Percentiles rank a stretch among this genome's conserved stretches.
These are phyloP conservation scores for Hydroisotoma schaefferi DNA, from an alignment of 2,888 invertebrate genomes.

Conservation along the genomic window DNA sequence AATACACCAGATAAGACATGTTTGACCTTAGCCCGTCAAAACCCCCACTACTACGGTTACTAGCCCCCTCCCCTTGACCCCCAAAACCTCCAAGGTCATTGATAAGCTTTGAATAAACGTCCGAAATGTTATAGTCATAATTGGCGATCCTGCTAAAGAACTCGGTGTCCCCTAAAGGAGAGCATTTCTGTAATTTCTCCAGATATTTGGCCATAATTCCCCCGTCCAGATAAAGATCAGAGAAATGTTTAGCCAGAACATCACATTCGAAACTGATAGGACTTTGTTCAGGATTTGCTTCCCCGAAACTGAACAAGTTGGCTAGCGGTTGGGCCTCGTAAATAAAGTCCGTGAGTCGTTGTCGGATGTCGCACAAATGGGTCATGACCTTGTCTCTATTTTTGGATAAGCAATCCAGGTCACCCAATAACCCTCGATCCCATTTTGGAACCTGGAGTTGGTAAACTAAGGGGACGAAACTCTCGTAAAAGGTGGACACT, in stretches of 20 bases:
- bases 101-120: constrained; percentile 23
- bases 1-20: constrained; percentile 18
- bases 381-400: constrained; percentile 3
- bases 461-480: constrained; percentile 15
- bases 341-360: constrained; percentile 22
- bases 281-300: constrained; percentile 17
- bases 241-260: constrained; percentile 22
- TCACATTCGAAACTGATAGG: constrained; percentile 34
- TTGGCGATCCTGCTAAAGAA: constrained; percentile 18
- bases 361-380: constrained; percentile 18
- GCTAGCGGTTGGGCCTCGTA: constrained; percentile 25
- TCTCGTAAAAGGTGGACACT: constrained; percentile 8
- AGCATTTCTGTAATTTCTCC: constrained; percentile 19
- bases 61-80: constrained; percentile 19
- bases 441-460: constrained; percentile 16
- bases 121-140: constrained; percentile 32
- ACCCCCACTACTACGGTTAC: constrained; percentile 13
- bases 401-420: not conserved
- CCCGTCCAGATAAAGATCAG: constrained; percentile 23
- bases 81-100: too few species aligned
- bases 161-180: constrained; percentile 18
- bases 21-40: constrained; percentile 33
- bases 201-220: constrained; percentile 21
- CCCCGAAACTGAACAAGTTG: constrained; percentile 14
- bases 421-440: not conserved